Evolutionary conservation across 2,888 invertebrate genomes (phyloP).

Genomic region (Cheilosia soror): DNA sequence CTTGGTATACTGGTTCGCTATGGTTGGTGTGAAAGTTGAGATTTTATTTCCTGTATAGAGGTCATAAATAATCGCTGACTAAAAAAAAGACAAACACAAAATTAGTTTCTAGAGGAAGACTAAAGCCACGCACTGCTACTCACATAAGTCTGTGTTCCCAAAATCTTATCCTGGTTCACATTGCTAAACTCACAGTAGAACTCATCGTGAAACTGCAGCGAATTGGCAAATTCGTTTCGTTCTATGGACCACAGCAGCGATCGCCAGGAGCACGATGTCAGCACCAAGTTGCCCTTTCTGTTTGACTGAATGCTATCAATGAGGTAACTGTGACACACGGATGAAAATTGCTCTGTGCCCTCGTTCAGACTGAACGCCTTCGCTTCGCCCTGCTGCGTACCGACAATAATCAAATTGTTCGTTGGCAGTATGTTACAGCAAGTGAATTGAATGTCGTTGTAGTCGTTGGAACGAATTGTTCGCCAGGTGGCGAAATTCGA

Average conservation of each 20-base stretch:
- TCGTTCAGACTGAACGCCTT: constrained; percentile 93
- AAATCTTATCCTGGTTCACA: constrained; percentile 91
- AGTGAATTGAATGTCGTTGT: constrained; percentile 90
- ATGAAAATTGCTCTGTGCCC: constrained; percentile 91
- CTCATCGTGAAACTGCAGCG: constrained; percentile 91
- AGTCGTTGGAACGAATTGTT: constrained; percentile 86
- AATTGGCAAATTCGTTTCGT: constrained; percentile 83
- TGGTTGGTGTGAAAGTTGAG: constrained; percentile 89
- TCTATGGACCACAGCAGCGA: constrained; percentile 84
- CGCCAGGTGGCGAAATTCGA: constrained; percentile 91
- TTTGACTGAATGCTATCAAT: constrained; percentile 92
- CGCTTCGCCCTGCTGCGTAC: constrained; percentile 95
- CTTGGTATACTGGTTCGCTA: constrained; percentile 96
- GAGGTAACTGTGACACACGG: constrained; percentile 93
- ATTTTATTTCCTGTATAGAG: constrained; percentile 91
- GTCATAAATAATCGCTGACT: constrained; percentile 90
- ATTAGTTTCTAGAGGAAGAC: not conserved
- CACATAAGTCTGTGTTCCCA: constrained; percentile 93
- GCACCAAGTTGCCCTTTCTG: constrained; percentile 89
- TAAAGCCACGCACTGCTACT: constrained; percentile 56
- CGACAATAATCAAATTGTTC: constrained; percentile 88
- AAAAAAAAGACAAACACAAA: constrained; percentile 50
- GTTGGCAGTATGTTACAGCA: constrained; percentile 87
- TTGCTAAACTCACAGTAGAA: constrained; percentile 97
- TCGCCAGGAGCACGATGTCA: constrained; percentile 95